Percentiles rank a stretch among this genome's conserved stretches.
Conservation (phyloP, 2,888 invertebrate species). For the Melangyna quadrimaculata region DNA sequence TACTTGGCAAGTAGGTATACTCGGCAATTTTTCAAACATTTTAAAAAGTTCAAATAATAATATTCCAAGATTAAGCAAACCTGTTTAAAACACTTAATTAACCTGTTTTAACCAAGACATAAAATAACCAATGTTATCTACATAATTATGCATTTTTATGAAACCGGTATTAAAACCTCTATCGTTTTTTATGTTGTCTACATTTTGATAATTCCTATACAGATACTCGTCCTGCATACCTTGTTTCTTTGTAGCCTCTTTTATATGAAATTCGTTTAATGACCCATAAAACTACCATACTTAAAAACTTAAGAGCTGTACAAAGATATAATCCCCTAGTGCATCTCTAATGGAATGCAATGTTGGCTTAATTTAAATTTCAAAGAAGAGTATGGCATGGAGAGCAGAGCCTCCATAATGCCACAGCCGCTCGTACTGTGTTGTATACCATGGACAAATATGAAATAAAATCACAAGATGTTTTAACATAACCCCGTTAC, state of each 20-base stretch:
- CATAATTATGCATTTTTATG: background rate
- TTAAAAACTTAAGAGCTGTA: background rate
- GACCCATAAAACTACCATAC: conserved; percentile 7
- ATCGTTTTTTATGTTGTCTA: background rate
- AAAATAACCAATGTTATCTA: background rate
- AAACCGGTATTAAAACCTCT: background rate
- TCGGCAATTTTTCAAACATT: too few species aligned
- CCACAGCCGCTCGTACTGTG: background rate
- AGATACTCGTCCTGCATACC: too few species aligned
- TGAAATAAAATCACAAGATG: conserved; percentile 7
- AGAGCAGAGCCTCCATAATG: too few species aligned
- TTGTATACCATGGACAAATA: background rate
- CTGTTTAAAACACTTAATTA: background rate
- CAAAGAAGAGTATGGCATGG: background rate
- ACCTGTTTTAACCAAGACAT: background rate
- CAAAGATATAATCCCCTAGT: background rate
- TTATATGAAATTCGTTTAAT: conserved; percentile 12
- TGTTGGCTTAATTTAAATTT: conserved; percentile 11
- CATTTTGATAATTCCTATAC: background rate
- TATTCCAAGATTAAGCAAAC: too few species aligned
- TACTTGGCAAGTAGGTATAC: too few species aligned
- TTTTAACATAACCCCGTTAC: background rate
- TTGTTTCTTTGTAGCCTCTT: background rate
- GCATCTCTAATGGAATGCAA: conserved; percentile 25
- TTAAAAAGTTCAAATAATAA: too few species aligned